These are phyloP conservation scores for Morpho deidamia DNA, from an alignment of 2,888 invertebrate genomes.

Conservation along the genomic window DNA sequence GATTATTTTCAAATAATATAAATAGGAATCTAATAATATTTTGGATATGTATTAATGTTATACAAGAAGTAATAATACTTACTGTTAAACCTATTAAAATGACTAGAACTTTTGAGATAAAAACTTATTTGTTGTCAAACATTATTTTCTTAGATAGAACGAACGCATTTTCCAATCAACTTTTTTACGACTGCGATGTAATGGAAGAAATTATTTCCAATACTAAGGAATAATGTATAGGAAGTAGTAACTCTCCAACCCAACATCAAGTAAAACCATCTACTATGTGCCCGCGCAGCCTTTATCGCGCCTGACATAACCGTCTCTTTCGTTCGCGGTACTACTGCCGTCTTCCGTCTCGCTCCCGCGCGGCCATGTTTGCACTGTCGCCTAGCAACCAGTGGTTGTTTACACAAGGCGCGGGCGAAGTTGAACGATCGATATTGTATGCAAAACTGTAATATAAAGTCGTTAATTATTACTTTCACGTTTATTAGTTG, in stretches of 20 bases:
- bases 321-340: constrained; percentile 11
- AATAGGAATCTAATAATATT: no score
- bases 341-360: background rate
- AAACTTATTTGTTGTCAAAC: no score
- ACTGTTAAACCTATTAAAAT: no score
- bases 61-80: no score
- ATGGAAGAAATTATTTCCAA: constrained; percentile 16
- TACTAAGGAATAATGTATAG: constrained; percentile 30
- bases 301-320: constrained; percentile 54
- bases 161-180: background rate
- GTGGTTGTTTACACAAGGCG: constrained; percentile 36
- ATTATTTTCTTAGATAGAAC: background rate
- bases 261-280: constrained; percentile 36
- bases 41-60: no score
- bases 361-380: constrained; percentile 22
- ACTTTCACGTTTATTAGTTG: background rate
- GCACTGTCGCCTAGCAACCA: constrained; percentile 35
- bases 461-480: constrained; percentile 2
- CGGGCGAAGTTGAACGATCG: constrained; percentile 28
- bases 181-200: background rate
- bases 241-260: constrained; percentile 53
- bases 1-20: no score
- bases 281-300: constrained; percentile 43
- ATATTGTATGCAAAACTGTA: constrained; percentile 24
- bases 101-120: no score